phyloP scores from a whole-genome alignment of 2,797 vertebrate genomes.

The Cyclura pinguis region DNA sequence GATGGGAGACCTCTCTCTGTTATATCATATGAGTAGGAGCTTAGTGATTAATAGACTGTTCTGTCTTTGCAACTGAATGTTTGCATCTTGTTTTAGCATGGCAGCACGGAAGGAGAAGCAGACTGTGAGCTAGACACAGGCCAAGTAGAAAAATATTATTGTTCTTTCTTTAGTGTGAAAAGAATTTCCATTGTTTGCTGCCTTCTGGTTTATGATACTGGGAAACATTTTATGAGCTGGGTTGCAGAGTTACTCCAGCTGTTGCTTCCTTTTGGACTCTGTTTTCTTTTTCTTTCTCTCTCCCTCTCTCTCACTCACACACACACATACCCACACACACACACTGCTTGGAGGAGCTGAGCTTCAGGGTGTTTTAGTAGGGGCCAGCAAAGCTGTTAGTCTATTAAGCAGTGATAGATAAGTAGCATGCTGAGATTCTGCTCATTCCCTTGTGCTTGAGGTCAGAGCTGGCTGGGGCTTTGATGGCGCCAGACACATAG shows the following conservation, averaged over 20 bases:
- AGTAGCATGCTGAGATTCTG: slow-evolving; percentile 3
- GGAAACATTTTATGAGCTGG: background rate
- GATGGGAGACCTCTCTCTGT: too few relatives aligned
- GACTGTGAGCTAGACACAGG: background rate
- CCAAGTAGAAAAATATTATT: background rate
- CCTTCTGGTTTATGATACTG: background rate
- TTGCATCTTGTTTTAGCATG: background rate
- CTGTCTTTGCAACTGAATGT: background rate
- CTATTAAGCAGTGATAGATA: background rate
- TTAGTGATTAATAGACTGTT: background rate
- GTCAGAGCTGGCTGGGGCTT: slow-evolving; percentile 1
- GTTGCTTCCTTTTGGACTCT: slow-evolving; percentile 30
- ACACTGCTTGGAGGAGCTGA: background rate
- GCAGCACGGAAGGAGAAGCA: background rate
- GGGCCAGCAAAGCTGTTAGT: background rate
- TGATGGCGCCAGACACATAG: background rate
- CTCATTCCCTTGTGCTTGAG: slow-evolving; percentile 10
- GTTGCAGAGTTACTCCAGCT: slow-evolving; percentile 17
- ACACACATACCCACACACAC: background rate
- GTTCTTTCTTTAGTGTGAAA: background rate
- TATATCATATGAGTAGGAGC: background rate
- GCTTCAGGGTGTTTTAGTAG: background rate
- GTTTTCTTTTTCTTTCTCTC: background rate
- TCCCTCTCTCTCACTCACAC: background rate
- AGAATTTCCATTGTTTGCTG: background rate